Evolutionary conservation across 2,113 vertebrate genomes (phyloP), one percentile per base, ranked within the genome.

Genomic region (Octodon degus): DNA sequence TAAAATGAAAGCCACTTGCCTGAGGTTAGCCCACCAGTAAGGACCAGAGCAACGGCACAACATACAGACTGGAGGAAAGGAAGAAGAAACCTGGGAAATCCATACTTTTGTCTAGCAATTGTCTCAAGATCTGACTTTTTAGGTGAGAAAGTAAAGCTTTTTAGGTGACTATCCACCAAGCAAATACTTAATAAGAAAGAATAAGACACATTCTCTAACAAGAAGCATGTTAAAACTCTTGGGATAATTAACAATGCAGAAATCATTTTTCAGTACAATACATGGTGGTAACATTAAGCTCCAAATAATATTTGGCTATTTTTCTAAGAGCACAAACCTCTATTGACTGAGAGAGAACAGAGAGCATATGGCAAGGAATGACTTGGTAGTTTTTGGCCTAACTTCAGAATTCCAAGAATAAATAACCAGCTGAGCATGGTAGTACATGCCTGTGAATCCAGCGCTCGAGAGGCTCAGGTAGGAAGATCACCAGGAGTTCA

Each of bases 401-500:
- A 60, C 93, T 86, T 86, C 80, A 89, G 76, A 19, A 72, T 92
- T 32, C 47, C 30, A 70, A 94, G 55, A 90, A 76, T 43, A 43
- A 76, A 76, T 43, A 22, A 43, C 37, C 72, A 76, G 67, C 32
- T 34, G 53, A 14, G 53, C 10, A 14, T 3, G 12, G 53, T 55
- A 32, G 14, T 4, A 2, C 32, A 34, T 30, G 32, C 32, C 32
- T 68, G 67, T 68, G 34, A 68, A 16, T 13, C 67, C 32, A 68
- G 32, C 30, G 34, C 67, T 68, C 14, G 10, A 32, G 67, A 68
- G 67, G 67, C 67, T 68, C 13, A 68, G 67, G 32, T 32, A 68
- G 32, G 32, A 68, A 12, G 32, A 68, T 68, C 32, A 12, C 13
- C 30, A 6, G 14, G 67, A 68, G 30, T 68, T 68, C 67, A 17